These are phyloP conservation scores for Magallana gigas DNA, from an alignment of 1,140 invertebrate species.

Conservation along the genomic window DNA sequence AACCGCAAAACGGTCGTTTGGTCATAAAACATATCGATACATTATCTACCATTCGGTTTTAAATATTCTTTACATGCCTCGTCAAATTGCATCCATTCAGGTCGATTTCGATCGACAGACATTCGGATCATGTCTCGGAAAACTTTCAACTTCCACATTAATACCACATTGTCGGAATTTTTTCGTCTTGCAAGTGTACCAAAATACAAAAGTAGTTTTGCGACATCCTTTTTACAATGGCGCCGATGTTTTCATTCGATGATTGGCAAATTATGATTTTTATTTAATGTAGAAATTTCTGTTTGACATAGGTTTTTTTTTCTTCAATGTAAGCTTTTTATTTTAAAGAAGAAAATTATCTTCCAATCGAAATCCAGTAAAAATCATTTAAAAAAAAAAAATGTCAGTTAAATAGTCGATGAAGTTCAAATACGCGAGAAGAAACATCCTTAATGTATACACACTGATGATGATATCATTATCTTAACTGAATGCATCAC, in stretches of 20 bases:
- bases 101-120: neutral
- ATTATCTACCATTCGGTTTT: neutral
- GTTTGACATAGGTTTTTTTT: no score
- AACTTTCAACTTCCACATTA: neutral
- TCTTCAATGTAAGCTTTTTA: no score
- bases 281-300: no score
- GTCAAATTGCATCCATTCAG: neutral
- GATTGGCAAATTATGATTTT: constrained; percentile 14
- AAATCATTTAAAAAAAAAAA: no score
- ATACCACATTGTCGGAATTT: neutral
- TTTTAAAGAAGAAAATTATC: no score
- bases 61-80: neutral
- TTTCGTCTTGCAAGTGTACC: neutral
- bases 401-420: no score
- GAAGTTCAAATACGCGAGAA: no score
- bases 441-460: no score
- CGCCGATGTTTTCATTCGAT: constrained; percentile 16
- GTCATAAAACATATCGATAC: constrained; percentile 31
- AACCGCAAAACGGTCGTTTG: neutral
- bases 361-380: no score
- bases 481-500: no score
- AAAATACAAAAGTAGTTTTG: neutral
- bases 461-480: no score
- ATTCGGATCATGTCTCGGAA: neutral
- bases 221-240: neutral